These are phyloP conservation scores for Rhabdomys dilectus DNA, from an alignment of 2,113 vertebrate species.

Conservation along the genomic window DNA sequence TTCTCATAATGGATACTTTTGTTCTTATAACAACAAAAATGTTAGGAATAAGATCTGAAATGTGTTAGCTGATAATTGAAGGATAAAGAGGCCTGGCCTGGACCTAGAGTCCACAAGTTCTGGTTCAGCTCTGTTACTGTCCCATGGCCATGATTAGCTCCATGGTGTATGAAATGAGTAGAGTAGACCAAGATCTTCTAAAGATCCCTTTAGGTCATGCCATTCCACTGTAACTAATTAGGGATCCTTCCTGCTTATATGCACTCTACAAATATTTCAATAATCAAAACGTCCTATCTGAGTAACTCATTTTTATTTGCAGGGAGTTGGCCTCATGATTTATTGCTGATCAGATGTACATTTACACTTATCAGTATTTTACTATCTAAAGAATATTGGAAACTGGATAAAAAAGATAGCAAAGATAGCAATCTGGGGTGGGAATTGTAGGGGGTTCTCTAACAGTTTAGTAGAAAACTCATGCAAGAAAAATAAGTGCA, in stretches of 20 bases:
- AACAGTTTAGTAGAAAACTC: neutral
- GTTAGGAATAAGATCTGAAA: neutral
- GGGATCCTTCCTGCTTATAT: neutral
- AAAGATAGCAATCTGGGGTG: neutral
- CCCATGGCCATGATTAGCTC: neutral
- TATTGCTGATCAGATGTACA: constrained; percentile 16
- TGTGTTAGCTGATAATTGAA: neutral
- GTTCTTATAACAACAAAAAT: neutral
- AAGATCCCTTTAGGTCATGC: neutral
- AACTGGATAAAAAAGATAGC: neutral
- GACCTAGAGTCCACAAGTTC: neutral
- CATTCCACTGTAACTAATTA: neutral
- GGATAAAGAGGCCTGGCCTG: neutral
- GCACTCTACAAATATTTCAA: neutral
- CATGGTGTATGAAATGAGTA: neutral
- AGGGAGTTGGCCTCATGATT: neutral
- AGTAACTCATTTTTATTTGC: constrained; percentile 42
- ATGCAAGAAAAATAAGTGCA: neutral
- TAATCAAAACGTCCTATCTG: neutral
- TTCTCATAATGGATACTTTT: neutral
- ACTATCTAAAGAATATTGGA: neutral
- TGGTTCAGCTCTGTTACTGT: neutral
- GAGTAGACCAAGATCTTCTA: neutral
- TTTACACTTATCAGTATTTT: neutral
- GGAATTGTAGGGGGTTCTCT: neutral